Evolutionary conservation across 2,888 invertebrate species (phyloP).

Genomic region (Drosophila anomalata): DNA sequence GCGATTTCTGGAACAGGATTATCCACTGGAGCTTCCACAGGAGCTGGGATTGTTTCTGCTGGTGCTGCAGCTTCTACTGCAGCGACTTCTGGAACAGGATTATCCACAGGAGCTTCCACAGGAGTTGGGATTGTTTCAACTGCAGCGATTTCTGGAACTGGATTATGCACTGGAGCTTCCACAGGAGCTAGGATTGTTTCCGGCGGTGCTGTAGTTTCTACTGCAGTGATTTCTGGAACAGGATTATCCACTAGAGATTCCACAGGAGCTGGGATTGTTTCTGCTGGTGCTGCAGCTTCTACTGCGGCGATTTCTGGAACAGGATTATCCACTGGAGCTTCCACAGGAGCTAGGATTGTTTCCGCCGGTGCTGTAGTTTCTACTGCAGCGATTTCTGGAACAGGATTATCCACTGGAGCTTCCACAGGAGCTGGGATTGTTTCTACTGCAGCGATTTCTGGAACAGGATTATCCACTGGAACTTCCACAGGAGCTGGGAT

Average conservation of each 20-base stretch:
- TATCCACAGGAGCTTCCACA: background rate
- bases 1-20: background rate
- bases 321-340: background rate
- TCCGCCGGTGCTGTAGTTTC: background rate
- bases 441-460: background rate
- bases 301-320: background rate
- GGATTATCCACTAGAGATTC: background rate
- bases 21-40: background rate
- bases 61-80: background rate
- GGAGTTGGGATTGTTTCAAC: background rate
- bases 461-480: background rate
- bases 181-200: background rate
- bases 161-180: background rate
- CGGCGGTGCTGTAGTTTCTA: background rate
- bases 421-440: background rate
- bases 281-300: background rate
- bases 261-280: background rate
- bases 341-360: background rate
- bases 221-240: background rate
- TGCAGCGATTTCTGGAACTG: background rate
- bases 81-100: background rate
- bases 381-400: background rate
- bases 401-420: background rate
- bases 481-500: background rate
- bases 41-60: background rate